Evolutionary conservation across 2,888 invertebrate genomes (phyloP).

Genomic region (Stenodema calcarata): DNA sequence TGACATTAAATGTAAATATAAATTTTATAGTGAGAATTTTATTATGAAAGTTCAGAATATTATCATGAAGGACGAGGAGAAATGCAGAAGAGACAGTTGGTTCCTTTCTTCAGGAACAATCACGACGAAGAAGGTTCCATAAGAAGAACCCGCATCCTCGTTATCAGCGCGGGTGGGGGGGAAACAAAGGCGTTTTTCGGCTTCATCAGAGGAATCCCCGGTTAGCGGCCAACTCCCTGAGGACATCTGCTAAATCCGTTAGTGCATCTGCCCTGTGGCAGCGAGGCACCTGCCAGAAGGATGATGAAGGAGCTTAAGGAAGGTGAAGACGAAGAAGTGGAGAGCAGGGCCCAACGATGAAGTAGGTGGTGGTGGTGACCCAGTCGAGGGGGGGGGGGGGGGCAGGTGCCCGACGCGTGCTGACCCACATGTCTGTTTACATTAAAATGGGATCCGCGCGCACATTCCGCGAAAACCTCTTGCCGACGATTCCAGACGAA

Average conservation of each 20-base stretch:
- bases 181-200: background rate
- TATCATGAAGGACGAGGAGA: too few relatives aligned
- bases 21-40: too few relatives aligned
- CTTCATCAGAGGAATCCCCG: conserved; percentile 9
- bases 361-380: background rate
- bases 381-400: background rate
- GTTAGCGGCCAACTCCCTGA: conserved; percentile 31
- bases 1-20: too few relatives aligned
- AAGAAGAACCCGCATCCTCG: background rate
- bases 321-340: background rate
- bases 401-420: conserved; percentile 46
- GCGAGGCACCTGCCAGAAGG: conserved; percentile 16
- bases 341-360: background rate
- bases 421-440: conserved; percentile 47
- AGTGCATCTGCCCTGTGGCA: conserved; percentile 36
- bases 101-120: too few relatives aligned
- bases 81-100: too few relatives aligned
- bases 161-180: background rate
- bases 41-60: too few relatives aligned
- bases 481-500: background rate
- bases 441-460: conserved; percentile 15
- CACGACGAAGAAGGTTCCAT: background rate
- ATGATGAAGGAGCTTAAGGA: conserved; percentile 7
- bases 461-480: conserved; percentile 11
- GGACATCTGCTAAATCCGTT: conserved; percentile 47